These are phyloP conservation scores for Stichopus horrens DNA, from an alignment of 53 echinoderm and acorn worm genomes.

Conservation along the genomic window DNA sequence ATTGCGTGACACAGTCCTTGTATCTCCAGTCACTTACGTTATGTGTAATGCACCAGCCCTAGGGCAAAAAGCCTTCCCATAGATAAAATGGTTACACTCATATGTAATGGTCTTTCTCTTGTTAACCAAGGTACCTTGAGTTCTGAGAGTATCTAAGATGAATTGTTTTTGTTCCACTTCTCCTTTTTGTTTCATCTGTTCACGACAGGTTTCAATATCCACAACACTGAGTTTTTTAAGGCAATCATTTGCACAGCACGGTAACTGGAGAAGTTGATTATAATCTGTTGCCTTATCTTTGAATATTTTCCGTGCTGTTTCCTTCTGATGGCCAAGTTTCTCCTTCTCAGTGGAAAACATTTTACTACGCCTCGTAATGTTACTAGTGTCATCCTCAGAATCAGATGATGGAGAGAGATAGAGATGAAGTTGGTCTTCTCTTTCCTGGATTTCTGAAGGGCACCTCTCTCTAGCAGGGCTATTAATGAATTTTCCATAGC, in stretches of 20 bases:
- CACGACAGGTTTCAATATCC: neutral
- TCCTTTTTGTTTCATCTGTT: neutral
- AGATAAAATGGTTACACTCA: neutral
- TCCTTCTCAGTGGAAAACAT: too few relatives aligned
- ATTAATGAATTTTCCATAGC: too few relatives aligned
- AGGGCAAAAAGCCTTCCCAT: neutral
- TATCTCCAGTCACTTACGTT: constrained; percentile 3
- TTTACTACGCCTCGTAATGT: neutral
- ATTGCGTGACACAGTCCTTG: neutral
- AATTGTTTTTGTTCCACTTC: neutral
- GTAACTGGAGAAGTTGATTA: neutral
- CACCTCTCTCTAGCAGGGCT: too few relatives aligned
- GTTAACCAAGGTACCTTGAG: neutral
- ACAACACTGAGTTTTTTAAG: neutral
- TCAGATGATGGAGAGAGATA: neutral
- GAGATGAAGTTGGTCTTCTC: neutral
- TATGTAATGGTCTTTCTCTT: neutral
- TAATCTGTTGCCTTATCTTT: too few relatives aligned
- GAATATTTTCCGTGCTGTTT: too few relatives aligned
- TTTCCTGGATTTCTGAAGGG: neutral
- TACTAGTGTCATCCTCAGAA: neutral
- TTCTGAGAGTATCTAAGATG: neutral
- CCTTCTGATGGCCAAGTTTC: neutral
- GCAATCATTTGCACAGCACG: neutral
- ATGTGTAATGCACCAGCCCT: neutral